Percentiles rank a stretch among this genome's conserved stretches.
These are phyloP conservation scores for Polymixis lichenea DNA, from an alignment of 2,888 invertebrate species.

Conservation along the genomic window DNA sequence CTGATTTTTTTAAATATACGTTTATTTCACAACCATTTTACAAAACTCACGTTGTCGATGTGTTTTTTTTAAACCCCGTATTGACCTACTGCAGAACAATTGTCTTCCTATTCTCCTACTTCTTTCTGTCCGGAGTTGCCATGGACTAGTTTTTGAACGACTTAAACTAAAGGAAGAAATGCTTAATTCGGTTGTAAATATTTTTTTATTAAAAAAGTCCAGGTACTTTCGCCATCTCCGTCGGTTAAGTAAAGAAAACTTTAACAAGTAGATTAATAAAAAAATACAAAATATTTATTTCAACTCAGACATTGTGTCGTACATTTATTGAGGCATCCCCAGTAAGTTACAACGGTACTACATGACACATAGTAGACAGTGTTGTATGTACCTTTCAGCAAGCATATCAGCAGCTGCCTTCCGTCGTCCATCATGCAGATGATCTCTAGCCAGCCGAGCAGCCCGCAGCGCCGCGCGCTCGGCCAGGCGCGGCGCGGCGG, in stretches of 20 bases:
- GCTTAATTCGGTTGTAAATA: no score
- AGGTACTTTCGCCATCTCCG: neutral
- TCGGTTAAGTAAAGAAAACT: neutral
- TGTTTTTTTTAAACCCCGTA: neutral
- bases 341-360: neutral
- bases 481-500: conserved; percentile 83
- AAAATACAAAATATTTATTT: neutral
- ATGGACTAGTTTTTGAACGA: no score
- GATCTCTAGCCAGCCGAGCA: conserved; percentile 85
- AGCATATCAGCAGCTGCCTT: conserved; percentile 82
- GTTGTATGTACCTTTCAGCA: conserved; percentile 74
- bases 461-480: conserved; percentile 87
- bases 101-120: no score
- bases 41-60: no score
- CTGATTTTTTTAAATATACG: neutral
- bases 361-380: neutral
- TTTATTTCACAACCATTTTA: neutral
- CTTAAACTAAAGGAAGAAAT: no score
- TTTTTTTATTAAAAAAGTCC: neutral
- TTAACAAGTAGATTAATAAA: neutral
- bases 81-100: no score
- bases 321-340: neutral
- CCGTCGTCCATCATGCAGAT: conserved; percentile 74
- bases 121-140: neutral
- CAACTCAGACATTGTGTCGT: neutral